phyloP scores from a whole-genome alignment of 2,888 invertebrate genomes.

The Augiades crinisus region DNA sequence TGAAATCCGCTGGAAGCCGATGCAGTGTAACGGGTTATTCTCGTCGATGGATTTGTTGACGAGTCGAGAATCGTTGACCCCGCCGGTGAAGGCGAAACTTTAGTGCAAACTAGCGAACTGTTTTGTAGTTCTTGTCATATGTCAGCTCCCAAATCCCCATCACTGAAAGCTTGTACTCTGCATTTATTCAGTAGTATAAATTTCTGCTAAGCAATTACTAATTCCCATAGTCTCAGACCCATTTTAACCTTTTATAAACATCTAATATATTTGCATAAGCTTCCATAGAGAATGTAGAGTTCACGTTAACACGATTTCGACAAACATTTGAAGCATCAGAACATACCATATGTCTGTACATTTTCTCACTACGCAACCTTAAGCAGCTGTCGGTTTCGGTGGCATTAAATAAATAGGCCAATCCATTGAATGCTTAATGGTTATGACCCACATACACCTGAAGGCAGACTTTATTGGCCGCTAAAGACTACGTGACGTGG shows the following conservation, averaged over 20 bases:
- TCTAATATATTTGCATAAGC: no score
- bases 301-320: not conserved
- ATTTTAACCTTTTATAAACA: no score
- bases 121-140: slow-evolving; percentile 22
- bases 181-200: no score
- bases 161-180: no score
- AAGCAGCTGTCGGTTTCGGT: slow-evolving; percentile 3
- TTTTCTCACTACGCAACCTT: not conserved
- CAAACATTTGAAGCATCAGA: not conserved
- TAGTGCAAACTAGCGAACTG: slow-evolving; percentile 55
- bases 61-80: slow-evolving; percentile 76
- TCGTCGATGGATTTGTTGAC: slow-evolving; percentile 78
- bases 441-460: slow-evolving; percentile 14
- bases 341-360: not conserved
- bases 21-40: slow-evolving; percentile 79
- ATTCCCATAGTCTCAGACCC: no score
- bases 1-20: slow-evolving; percentile 70
- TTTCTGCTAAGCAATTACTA: no score
- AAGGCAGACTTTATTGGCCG: slow-evolving; percentile 36
- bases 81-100: slow-evolving; percentile 61
- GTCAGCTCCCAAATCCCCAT: slow-evolving; percentile 11
- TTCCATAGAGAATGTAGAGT: not conserved
- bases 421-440: slow-evolving; percentile 14
- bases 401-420: slow-evolving; percentile 10
- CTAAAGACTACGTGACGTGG: slow-evolving; percentile 56